Conservation (phyloP, 1,140 invertebrate genomes). For the Alviniconcha marisindica region DNA sequence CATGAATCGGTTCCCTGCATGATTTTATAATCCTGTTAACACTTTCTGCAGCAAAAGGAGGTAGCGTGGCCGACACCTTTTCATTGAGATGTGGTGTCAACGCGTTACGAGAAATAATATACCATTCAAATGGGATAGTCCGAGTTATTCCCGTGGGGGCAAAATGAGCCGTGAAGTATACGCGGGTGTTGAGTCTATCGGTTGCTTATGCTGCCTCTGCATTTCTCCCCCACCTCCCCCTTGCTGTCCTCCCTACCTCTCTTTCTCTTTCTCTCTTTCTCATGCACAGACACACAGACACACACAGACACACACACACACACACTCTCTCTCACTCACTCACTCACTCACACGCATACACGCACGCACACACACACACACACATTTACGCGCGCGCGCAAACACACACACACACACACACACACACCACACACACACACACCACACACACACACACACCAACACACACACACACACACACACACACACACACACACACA, state of each 20-base stretch:
- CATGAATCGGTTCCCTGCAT: not conserved
- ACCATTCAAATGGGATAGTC: not conserved
- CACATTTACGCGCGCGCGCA: too few relatives aligned
- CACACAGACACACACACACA: slow-evolving; percentile 14
- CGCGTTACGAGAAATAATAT: not conserved
- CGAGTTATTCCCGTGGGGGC: not conserved
- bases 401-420: too few relatives aligned
- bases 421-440: too few relatives aligned
- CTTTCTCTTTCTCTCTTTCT: not conserved
- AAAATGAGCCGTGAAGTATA: slow-evolving; percentile 24
- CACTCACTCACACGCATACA: not conserved
- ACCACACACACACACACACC: too few relatives aligned
- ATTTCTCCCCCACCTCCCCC: too few relatives aligned
- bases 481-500: too few relatives aligned
- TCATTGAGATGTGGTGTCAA: not conserved
- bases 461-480: too few relatives aligned
- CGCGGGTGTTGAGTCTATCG: not conserved
- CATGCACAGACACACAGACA: not conserved
- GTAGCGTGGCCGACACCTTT: not conserved
- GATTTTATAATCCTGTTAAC: too few relatives aligned
- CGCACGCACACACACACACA: too few relatives aligned
- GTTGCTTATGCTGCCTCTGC: too few relatives aligned
- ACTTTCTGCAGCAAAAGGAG: too few relatives aligned
- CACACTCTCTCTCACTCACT: not conserved
- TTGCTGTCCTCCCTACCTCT: not conserved